Base-by-base conservation (phyloP, 2,113 vertebrate species). In the Thomomys bottae region DNA sequence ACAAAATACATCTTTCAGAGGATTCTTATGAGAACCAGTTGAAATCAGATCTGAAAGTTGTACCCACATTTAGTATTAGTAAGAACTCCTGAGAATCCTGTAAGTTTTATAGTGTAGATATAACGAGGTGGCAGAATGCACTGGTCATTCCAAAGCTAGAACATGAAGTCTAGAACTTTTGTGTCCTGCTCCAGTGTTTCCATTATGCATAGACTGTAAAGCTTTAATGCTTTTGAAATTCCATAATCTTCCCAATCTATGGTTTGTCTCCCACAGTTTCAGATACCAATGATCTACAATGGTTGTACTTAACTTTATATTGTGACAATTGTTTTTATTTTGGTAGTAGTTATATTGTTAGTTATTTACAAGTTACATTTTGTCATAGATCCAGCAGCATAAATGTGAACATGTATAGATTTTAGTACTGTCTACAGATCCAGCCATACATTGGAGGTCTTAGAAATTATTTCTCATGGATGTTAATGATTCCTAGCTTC, bases 141-240 rank as follows among this genome's bases (percentile, higher is more conserved):
- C 15, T 18, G 26, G n/a, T 21, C 24, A 0, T 36, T 4, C 3
- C 11, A 77, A 66, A 84, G 21, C 14, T 15, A 8, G 70, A 64
- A 14, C 4, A 1, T 1, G 15, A 36, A 23, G 45, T 36, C 40
- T 28, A 36, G 45, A 71, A 45, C 57, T 57, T 66, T 26, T 23
- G 45, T 77, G n/a, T 40, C 72, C 93, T 34, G 4, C 3, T n/a
- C 17, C 38, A 11, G 2, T 18, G 42, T 71, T 45, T 14, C 24
- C 11, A 14, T 14, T 57, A 14, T 5, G 17, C 38, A 40, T 28
- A 3, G 17, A 76, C 11, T 67, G 2, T 54, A 26, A 34, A 64
- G n/a, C 61, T 73, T 32, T 59, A 38, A 17, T 76, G 71, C 38
- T 84, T 92, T 49, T 71, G 38, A 80, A n/a, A 72, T 64, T 36